A percentile compares a stretch with the other conserved stretches of the same genome.
phyloP scores from a whole-genome alignment of 1,140 invertebrate genomes.

The Caenorhabditis inopinata region DNA sequence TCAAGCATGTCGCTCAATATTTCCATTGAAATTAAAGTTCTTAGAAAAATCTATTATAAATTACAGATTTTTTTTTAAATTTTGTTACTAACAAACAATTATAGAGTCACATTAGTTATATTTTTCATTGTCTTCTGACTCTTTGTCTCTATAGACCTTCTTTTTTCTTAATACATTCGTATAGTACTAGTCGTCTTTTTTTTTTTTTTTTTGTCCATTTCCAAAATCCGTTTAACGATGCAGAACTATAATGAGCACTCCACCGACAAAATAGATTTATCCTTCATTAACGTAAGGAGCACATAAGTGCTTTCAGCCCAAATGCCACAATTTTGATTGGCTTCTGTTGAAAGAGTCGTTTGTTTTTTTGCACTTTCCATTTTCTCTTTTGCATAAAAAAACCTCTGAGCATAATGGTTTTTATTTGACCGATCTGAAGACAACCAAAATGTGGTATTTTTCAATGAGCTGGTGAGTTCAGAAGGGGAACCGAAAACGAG shows the following conservation, averaged over 20 bases:
- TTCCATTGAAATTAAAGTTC: too few species aligned
- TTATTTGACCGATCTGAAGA: background rate
- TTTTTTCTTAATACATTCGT: background rate
- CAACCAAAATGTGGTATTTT: background rate
- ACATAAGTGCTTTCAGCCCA: background rate
- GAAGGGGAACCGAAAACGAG: too few species aligned
- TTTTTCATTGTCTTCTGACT: background rate
- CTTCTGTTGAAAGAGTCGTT: background rate
- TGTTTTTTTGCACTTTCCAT: too few species aligned
- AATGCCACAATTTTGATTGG: background rate
- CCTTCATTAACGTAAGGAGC: background rate
- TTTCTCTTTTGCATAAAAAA: background rate
- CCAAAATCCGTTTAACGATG: slow-evolving; percentile 4
- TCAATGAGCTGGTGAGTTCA: background rate
- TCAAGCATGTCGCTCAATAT: too few species aligned
- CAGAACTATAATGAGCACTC: background rate
- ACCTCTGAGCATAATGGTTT: background rate
- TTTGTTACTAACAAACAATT: too few species aligned
- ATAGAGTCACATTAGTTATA: too few species aligned
- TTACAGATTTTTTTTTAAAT: too few species aligned
- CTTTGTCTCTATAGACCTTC: background rate
- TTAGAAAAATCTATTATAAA: too few species aligned
- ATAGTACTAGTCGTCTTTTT: background rate
- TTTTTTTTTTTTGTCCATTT: too few species aligned
- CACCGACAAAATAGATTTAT: background rate